Base-by-base conservation (phyloP, 35 echinoderm and acorn worm genomes). In the Ophiothrix spiculata region DNA sequence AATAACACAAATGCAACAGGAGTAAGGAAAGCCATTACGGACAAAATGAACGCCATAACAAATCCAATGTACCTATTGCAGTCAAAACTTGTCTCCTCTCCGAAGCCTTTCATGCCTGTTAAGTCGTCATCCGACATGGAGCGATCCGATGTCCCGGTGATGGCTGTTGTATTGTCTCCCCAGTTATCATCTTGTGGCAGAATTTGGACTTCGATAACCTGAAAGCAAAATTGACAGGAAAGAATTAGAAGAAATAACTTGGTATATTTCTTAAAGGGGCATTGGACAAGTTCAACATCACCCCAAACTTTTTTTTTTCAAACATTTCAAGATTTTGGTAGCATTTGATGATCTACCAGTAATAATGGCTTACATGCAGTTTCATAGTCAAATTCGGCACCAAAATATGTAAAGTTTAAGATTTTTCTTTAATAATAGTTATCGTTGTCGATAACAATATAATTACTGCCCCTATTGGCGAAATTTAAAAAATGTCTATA, bases 141-240 rank as follows among this genome's bases (percentile, higher is more conserved):
- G 29, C 92, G 77, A 31, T 99, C 96, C 15, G 96, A 99, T 21
- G 96, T 99, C 16, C 96, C 96, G 21, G 96, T 99, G 45, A 99
- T 92, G 34, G 92, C 96, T 10, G 96, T 99, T 17, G 96, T 99
- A 82, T 99, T 99, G 56, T 99, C 96, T 4, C 96, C 96, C 96
- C 96, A 99, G 79, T 99, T 99, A 94, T 98, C 95, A 98, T 99
- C 96, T 46, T 99, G 96, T 4, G 96, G 96, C 17, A 99, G 86
- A 33, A 99, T 99, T 74, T 99, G 92, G 10, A 99, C 96, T 64
- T 94, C 96, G 19, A 94, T 86, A 0, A 94, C 96, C 96, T 99
- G 83, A 8, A 78, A 83, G 11, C 76, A 29, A 83, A 54, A 75
- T 37, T 2, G 2, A 15, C 1, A 56, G 31, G 38, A 76, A 0